Conservation (phyloP, 2,797 vertebrate species). For the Poecilia wingei region DNA sequence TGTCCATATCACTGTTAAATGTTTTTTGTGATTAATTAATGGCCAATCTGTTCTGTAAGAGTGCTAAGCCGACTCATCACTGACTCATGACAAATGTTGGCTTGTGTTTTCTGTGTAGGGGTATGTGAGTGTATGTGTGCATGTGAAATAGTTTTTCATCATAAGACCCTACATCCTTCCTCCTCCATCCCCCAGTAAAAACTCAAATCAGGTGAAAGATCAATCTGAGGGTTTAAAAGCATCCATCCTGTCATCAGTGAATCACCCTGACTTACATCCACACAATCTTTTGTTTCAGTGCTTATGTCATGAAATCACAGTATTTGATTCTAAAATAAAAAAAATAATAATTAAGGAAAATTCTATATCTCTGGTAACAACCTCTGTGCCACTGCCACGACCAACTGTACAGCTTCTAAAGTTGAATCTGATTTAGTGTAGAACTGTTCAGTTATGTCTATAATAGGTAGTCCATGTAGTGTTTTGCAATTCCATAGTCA, state of each 20-base stretch:
- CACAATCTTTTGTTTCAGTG: conserved; percentile 21
- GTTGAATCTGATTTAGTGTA: not conserved
- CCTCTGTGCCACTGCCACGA: not conserved
- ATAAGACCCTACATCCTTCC: conserved; percentile 16
- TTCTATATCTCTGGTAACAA: not conserved
- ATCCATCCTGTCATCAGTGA: conserved; percentile 41
- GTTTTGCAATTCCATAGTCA: not conserved
- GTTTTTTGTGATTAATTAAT: conserved; percentile 29
- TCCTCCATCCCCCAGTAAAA: conserved; percentile 13
- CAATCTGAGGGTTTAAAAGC: conserved; percentile 12
- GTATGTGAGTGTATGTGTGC: not conserved
- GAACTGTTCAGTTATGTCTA: not conserved
- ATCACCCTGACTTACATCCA: conserved; percentile 44
- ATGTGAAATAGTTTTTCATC: conserved; percentile 22
- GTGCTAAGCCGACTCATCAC: conserved; percentile 26
- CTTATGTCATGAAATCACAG: not conserved
- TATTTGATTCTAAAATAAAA: conserved; percentile 13
- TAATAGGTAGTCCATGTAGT: not conserved
- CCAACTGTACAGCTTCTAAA: not conserved
- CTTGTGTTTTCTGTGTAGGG: conserved; percentile 21
- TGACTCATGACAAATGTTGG: conserved; percentile 45
- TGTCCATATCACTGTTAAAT: not conserved
- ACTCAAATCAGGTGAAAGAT: conserved; percentile 27
- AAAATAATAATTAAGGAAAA: not conserved
- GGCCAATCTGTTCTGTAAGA: conserved; percentile 23